Evolutionary conservation across 2,888 invertebrate species (phyloP).

Genomic region (Agonopterix heracliana): DNA sequence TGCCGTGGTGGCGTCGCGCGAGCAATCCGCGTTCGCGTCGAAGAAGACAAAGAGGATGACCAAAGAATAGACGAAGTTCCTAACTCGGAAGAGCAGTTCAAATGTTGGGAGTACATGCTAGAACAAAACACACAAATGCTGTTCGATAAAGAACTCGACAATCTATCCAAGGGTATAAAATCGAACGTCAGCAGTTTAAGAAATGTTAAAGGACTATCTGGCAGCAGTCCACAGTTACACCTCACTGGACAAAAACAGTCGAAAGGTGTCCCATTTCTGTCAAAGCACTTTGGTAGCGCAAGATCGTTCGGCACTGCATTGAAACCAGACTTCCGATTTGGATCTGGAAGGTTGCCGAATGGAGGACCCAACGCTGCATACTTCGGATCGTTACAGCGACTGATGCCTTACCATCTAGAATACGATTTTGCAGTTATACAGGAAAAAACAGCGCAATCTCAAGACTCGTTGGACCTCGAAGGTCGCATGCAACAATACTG

Average conservation of each 20-base stretch:
- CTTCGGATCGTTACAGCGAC: constrained; percentile 88
- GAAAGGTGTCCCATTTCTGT: constrained; percentile 75
- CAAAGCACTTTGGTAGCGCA: constrained; percentile 87
- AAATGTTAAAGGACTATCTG: constrained; percentile 78
- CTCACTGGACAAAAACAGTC: constrained; percentile 49
- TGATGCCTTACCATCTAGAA: constrained; percentile 88
- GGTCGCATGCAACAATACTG: constrained; percentile 92
- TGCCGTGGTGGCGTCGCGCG: constrained; percentile 77
- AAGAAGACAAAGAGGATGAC: constrained; percentile 77
- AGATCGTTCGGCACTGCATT: constrained; percentile 83
- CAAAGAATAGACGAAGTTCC: constrained; percentile 48
- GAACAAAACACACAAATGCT: constrained; percentile 92
- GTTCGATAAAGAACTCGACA: constrained; percentile 91
- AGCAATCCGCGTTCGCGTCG: constrained; percentile 78
- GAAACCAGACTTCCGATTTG: constrained; percentile 76
- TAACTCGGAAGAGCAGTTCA: constrained; percentile 89
- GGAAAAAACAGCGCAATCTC: constrained; percentile 79
- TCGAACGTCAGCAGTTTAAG: constrained; percentile 70
- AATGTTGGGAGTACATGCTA: constrained; percentile 95
- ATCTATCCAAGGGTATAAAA: constrained; percentile 80
- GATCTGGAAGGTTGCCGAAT: constrained; percentile 77
- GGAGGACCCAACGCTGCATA: constrained; percentile 92
- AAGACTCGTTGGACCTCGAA: constrained; percentile 87
- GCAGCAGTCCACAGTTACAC: constrained; percentile 82
- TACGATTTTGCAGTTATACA: constrained; percentile 90